A percentile compares a stretch with the other conserved stretches of the same genome.
phyloP scores from a whole-genome alignment of 2,113 vertebrate species.

The Trachemys scripta region DNA sequence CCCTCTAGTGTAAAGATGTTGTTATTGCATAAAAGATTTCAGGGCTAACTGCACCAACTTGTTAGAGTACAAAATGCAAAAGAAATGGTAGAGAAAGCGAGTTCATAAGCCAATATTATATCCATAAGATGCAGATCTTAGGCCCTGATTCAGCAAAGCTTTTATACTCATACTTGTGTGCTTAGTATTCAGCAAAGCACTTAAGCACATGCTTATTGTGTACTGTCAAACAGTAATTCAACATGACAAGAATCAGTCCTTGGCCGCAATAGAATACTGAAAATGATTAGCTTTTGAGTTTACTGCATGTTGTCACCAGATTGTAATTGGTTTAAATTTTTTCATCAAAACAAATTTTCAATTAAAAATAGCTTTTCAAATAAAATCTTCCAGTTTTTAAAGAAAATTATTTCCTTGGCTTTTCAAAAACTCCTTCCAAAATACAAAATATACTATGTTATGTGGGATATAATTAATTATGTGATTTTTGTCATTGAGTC shows the following conservation, averaged over 20 bases:
- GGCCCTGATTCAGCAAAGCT: neutral
- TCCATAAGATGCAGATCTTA: neutral
- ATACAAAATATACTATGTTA: neutral
- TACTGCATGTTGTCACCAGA: neutral
- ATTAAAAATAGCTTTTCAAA: neutral
- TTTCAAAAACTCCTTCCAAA: neutral
- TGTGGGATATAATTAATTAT: neutral
- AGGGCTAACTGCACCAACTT: fast-evolving
- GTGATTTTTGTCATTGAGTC: neutral
- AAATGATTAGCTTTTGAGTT: neutral
- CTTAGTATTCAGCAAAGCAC: neutral
- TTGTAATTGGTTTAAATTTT: neutral
- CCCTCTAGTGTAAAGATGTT: conserved; percentile 45
- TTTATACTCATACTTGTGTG: neutral
- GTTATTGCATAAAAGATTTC: conserved; percentile 7
- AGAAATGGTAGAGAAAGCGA: neutral
- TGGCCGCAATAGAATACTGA: neutral
- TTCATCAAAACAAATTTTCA: neutral
- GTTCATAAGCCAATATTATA: fast-evolving
- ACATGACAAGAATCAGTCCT: neutral
- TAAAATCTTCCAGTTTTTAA: neutral
- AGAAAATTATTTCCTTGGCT: neutral
- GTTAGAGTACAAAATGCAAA: neutral
- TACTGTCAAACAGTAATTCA: neutral
- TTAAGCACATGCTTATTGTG: neutral